phyloP scores from a whole-genome alignment of 2,888 invertebrate species.

The Heliothis peltigera region DNA sequence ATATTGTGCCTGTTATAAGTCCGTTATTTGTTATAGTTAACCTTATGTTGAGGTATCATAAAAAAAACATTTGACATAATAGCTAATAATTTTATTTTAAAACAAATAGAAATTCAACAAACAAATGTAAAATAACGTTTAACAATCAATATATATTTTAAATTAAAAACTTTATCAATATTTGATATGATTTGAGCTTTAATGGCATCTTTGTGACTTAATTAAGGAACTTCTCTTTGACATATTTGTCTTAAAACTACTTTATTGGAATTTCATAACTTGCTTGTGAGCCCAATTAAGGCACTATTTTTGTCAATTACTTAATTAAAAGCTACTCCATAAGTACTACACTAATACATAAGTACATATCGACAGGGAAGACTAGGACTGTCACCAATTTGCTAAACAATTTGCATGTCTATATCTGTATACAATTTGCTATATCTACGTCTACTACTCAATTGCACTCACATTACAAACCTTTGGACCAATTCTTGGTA shows the following conservation, averaged over 20 bases:
- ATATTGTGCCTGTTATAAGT: too few relatives aligned
- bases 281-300: conserved; percentile 46
- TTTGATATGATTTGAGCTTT: conserved; percentile 51
- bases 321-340: conserved; percentile 34
- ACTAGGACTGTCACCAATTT: conserved; percentile 38
- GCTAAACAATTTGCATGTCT: conserved; percentile 8
- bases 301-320: conserved; percentile 44
- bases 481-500: conserved; percentile 15
- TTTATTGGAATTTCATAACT: conserved; percentile 7
- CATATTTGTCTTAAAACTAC: conserved; percentile 14
- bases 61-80: conserved; percentile 41
- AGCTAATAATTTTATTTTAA: conserved; percentile 45
- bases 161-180: conserved; percentile 10
- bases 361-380: conserved; percentile 53
- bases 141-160: conserved; percentile 28
- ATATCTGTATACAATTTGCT: conserved; percentile 15
- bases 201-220: conserved; percentile 19
- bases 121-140: conserved; percentile 31
- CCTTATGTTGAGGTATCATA: neutral
- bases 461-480: conserved; percentile 25
- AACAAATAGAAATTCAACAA: conserved; percentile 49
- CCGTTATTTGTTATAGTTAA: too few relatives aligned
- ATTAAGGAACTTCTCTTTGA: conserved; percentile 39
- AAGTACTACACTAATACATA: conserved; percentile 53
- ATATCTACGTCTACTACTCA: conserved; percentile 16